phyloP scores from a whole-genome alignment of 1,140 invertebrate species.

The Acyrthosiphon pisum region DNA sequence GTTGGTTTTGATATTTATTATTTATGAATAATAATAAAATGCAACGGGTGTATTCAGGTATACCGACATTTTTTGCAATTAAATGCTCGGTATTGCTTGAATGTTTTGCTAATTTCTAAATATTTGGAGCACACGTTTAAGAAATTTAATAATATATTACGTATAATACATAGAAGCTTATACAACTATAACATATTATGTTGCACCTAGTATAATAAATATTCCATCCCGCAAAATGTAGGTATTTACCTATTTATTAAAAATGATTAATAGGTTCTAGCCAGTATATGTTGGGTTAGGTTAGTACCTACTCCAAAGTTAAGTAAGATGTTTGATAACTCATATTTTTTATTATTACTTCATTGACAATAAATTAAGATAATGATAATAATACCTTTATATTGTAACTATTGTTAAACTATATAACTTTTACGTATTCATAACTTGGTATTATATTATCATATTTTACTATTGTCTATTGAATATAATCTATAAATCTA shows the following conservation, averaged over 20 bases:
- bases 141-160: neutral
- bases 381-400: neutral
- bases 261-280: neutral
- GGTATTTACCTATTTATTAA: neutral
- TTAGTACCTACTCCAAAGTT: neutral
- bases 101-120: neutral
- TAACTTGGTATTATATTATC: neutral
- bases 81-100: neutral
- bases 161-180: neutral
- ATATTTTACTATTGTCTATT: neutral
- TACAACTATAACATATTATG: neutral
- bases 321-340: neutral
- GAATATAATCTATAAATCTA: neutral
- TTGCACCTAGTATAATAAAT: neutral
- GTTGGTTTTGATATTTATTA: slow-evolving; percentile 31
- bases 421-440: neutral
- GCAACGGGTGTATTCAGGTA: slow-evolving; percentile 18
- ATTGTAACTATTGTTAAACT: no score
- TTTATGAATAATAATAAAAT: slow-evolving; percentile 19
- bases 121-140: neutral
- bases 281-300: no score
- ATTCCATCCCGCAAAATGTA: neutral
- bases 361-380: neutral
- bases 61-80: neutral
- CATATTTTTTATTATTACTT: neutral